Evolutionary conservation across 2,797 vertebrate genomes (phyloP), one percentile per base, ranked within the genome.

Genomic region (Erpetoichthys calabaricus): DNA sequence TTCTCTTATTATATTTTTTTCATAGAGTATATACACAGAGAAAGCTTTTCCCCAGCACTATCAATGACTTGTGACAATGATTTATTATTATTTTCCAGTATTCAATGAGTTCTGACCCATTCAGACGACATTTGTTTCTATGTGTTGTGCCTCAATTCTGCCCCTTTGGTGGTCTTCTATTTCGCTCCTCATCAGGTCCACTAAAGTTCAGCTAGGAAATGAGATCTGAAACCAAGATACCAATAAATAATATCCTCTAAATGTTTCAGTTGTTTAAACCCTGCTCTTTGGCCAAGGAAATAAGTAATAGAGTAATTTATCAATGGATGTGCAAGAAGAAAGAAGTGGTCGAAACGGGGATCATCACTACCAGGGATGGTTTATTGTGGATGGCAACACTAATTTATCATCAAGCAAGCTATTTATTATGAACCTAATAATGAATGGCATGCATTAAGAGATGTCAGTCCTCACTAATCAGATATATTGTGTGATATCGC

Each of bases 391-490:
- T 54, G 42, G 9, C 6, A 6, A 42, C n/a, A 42, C 7, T 7
- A 42, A 54, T 54, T 54, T 7, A 54, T 54, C 53, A 54, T 54
- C 44, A 7, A 7, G 56, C 43, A 60, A 25, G 25, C 54, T 56
- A 56, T 62, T 59, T 63, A 54, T 44, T 52, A 47, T 54, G 59
- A 54, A 64, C 61, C 60, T 80, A 75, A 80, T 80, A 64, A 72
- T 64, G 65, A 64, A 60, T 69, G 76, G 72, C 75, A 68, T 63
- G 60, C 63, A 68, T 74, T 65, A 65, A 65, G 62, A 51, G 70
- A 73, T 73, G 64, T 73, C 83, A 79, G 83, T 84, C 78, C 74
- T 64, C 68, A 74, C 76, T 75, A 80, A 83, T 83, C 82, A 74
- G 69, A 79, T 65, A 69, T 57, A 25, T 25, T 25, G 25, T 25